Base-by-base conservation (phyloP, 2,888 invertebrate genomes). In the Venusia cambrica region DNA sequence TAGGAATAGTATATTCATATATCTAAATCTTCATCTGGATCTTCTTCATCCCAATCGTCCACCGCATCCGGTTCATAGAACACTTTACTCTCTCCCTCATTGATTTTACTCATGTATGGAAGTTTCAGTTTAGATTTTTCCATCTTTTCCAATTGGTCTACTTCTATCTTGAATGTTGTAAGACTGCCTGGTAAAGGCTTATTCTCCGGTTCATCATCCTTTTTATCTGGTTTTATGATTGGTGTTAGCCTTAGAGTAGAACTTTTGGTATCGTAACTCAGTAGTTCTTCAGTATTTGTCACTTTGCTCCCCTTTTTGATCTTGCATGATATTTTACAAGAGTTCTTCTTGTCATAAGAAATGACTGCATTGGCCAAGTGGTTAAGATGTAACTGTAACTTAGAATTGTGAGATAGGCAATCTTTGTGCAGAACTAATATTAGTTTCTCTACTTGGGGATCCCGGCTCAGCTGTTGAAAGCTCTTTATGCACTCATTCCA, bases 31-130 rank as follows among this genome's bases (percentile, higher is more conserved):
- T 95, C 94, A 85, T 95, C 95, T 1, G 95, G 95, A 77, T 95
- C 94, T 75, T 95, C 95, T 59, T 94, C 94, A 61, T 95, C 95
- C 87, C 93, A 92, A 67, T 95, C 95, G 70, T 95, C 95, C 1
- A 90, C 88, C 31, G 90, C 91, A 73, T 95, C 95, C 4, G 94
- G 92, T 47, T 92, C 89, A 61, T 95, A 95, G 51, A 91, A 89
- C 15, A 95, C 93, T 62, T 90, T 90, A 19, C 91, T 90, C 39
- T 88, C 89, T 0, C 85, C 78, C 33, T 84, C 72, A 45, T 85
- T 79, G 27, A 83, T 81, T 47, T 87, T 87, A 50, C 73, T 84
- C 85, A 84, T 84, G 57, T 92, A 92, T 0, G 92, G 92, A 32
- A 92, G 72, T 38, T 90, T 80, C 16, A 92, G 66, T 50, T 89